Evolutionary conservation across 2,888 invertebrate genomes (phyloP).

Genomic region (Galeruca laticollis): DNA sequence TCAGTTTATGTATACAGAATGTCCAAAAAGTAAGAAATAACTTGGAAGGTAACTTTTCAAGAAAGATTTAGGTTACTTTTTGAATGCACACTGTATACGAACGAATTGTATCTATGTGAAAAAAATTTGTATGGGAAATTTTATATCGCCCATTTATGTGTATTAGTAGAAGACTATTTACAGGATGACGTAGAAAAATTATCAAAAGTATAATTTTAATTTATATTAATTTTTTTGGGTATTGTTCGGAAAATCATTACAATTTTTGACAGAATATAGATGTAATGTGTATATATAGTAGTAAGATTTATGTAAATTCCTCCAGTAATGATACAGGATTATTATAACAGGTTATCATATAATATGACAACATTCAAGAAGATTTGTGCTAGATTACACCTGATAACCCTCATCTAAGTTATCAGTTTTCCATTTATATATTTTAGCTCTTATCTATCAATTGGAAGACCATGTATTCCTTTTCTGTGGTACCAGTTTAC

Average conservation of each 20-base stretch:
- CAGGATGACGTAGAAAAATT: neutral
- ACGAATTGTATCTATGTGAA: slow-evolving; percentile 1
- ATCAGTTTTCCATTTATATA: too few relatives aligned
- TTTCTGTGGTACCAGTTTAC: too few relatives aligned
- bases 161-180: neutral
- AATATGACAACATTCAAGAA: too few relatives aligned
- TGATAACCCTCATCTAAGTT: too few relatives aligned
- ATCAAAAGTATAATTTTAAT: neutral
- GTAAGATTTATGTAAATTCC: neutral
- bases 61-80: neutral
- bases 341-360: too few relatives aligned
- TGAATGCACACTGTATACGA: neutral
- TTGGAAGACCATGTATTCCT: too few relatives aligned
- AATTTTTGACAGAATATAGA: slow-evolving; percentile 2
- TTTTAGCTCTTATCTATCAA: too few relatives aligned
- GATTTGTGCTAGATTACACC: too few relatives aligned
- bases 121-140: neutral
- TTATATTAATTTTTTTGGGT: neutral
- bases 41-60: too few relatives aligned
- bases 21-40: too few relatives aligned
- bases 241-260: neutral
- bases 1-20: neutral
- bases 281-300: neutral
- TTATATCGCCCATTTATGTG: neutral
- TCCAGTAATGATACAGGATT: too few relatives aligned